phyloP scores from a whole-genome alignment of 2,888 invertebrate genomes.

The Dryocosmus kuriphilus region DNA sequence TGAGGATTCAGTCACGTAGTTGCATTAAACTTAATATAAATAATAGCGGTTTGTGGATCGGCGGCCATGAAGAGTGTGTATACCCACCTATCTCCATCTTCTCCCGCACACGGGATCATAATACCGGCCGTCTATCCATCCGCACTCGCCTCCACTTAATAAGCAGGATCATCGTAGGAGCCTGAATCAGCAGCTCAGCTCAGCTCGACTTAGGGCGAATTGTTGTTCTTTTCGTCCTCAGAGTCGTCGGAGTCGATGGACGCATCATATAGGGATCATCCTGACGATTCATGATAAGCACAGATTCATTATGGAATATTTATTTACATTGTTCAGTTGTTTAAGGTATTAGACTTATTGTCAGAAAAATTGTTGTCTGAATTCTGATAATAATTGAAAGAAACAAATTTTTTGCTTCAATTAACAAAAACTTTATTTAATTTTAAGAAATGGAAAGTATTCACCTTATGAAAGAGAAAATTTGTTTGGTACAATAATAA shows the following conservation, averaged over 20 bases:
- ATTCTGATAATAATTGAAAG: too few relatives aligned
- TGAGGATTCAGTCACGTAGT: conserved; percentile 77
- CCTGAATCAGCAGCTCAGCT: conserved; percentile 71
- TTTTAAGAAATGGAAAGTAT: too few relatives aligned
- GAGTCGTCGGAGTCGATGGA: conserved; percentile 43
- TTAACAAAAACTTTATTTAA: too few relatives aligned
- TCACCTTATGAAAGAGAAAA: too few relatives aligned
- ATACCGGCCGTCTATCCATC: conserved; percentile 64
- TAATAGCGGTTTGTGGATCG: conserved; percentile 76
- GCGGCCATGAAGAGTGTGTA: conserved; percentile 57
- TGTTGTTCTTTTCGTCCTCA: conserved; percentile 49
- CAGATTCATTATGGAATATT: not conserved
- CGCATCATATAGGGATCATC: not conserved
- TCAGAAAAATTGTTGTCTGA: too few relatives aligned
- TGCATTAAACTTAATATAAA: conserved; percentile 78
- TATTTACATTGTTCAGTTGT: not conserved
- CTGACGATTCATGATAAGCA: not conserved
- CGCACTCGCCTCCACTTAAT: conserved; percentile 76
- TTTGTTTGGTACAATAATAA: too few relatives aligned
- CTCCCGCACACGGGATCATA: conserved; percentile 69
- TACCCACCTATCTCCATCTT: conserved; percentile 76
- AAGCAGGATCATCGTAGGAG: conserved; percentile 74
- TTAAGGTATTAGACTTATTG: too few relatives aligned
- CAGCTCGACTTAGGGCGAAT: conserved; percentile 40
- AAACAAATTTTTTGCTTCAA: too few relatives aligned